These are phyloP conservation scores for Scaptomyza graminum DNA, from an alignment of 1,140 invertebrate species.

Conservation along the genomic window DNA sequence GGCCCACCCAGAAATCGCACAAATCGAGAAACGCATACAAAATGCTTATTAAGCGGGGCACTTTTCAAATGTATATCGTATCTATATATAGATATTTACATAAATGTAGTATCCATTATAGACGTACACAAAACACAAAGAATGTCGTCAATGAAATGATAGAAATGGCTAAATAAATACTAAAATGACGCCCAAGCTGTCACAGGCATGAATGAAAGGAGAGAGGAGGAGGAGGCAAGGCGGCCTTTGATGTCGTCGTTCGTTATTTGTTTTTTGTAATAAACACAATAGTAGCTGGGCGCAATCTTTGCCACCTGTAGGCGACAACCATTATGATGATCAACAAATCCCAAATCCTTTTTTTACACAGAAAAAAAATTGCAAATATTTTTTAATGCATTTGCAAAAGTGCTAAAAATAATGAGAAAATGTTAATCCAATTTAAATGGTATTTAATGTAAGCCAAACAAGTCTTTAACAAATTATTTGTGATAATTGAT, in stretches of 20 bases:
- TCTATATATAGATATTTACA: constrained; percentile 12
- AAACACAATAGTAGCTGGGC: constrained; percentile 29
- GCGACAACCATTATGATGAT: constrained; percentile 13
- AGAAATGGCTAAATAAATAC: constrained; percentile 32
- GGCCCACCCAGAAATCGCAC: constrained; percentile 61
- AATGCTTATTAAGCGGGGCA: constrained; percentile 70
- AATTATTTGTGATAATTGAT: too few species aligned
- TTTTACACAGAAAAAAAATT: not conserved
- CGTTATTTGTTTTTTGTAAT: constrained; percentile 11
- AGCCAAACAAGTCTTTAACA: too few species aligned
- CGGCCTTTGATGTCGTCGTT: constrained; percentile 34
- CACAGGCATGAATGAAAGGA: constrained; percentile 11
- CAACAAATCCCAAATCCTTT: constrained; percentile 10
- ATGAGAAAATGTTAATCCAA: too few species aligned
- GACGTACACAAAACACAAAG: constrained; percentile 40
- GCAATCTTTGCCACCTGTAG: constrained; percentile 54
- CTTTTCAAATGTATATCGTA: constrained; percentile 35
- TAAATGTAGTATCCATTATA: constrained; percentile 20
- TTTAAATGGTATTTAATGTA: too few species aligned
- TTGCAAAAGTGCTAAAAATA: too few species aligned
- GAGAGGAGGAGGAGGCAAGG: too few species aligned
- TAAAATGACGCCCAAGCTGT: constrained; percentile 43
- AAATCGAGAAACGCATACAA: constrained; percentile 71
- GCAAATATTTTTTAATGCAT: not conserved
- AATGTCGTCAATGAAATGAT: constrained; percentile 75